Conservation (phyloP, 2,888 invertebrate genomes). For the Leucozona laternaria region DNA sequence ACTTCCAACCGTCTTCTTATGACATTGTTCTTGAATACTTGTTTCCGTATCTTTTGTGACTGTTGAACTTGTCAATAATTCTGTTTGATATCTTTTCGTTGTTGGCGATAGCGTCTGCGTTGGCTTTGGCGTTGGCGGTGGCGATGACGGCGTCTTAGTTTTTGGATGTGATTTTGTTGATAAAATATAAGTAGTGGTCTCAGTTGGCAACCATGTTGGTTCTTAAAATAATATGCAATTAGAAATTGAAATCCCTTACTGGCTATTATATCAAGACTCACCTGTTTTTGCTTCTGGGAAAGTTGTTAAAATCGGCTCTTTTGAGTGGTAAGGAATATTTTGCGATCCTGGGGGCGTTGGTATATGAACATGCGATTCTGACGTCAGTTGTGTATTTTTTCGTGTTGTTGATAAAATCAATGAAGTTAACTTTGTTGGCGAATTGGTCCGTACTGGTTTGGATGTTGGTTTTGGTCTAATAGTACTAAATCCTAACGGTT, state of each 20-base stretch:
- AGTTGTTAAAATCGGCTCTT: background rate
- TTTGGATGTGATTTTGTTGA: background rate
- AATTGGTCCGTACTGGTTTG: background rate
- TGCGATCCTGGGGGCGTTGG: constrained; percentile 19
- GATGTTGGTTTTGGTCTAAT: background rate
- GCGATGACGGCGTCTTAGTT: background rate
- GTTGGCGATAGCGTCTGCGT: background rate
- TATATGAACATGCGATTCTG: background rate
- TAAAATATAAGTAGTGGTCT: background rate
- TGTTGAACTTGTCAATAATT: background rate
- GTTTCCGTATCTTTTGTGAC: background rate
- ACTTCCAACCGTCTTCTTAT: constrained; percentile 22
- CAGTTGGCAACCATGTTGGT: background rate
- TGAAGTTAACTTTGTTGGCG: background rate
- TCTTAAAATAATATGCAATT: background rate
- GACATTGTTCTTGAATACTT: constrained; percentile 1
- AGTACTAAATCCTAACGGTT: background rate
- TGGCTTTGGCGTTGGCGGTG: too few species aligned
- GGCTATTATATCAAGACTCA: background rate
- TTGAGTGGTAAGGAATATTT: background rate
- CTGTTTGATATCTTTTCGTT: background rate
- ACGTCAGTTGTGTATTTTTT: background rate
- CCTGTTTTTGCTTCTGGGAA: background rate
- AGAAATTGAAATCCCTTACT: background rate
- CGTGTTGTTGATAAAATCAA: background rate